phyloP scores from a whole-genome alignment of 2,888 invertebrate genomes.

The Panopea generosa region DNA sequence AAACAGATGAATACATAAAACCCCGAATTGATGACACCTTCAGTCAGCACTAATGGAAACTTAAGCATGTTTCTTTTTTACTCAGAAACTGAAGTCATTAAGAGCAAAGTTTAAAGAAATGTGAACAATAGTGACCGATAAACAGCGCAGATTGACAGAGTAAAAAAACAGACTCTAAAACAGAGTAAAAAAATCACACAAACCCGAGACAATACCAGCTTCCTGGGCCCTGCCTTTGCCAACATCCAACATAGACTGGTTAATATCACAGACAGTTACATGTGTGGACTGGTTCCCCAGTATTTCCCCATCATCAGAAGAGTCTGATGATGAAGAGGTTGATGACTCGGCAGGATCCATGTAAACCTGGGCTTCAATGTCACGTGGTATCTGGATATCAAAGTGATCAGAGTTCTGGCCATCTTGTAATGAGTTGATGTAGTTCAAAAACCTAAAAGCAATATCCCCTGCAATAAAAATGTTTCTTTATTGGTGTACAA shows the following conservation, averaged over 20 bases:
- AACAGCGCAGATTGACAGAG: no score
- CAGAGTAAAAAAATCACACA: no score
- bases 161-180: no score
- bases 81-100: no score
- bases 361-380: slow-evolving; percentile 10
- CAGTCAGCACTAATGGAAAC: no score
- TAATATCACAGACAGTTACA: slow-evolving; percentile 92
- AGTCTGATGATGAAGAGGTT: slow-evolving; percentile 10
- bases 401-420: slow-evolving; percentile 11
- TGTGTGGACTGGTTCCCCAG: slow-evolving; percentile 40
- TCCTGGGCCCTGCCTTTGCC: slow-evolving; percentile 91
- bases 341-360: neutral
- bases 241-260: slow-evolving; percentile 95
- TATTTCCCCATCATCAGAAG: slow-evolving; percentile 39
- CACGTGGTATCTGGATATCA: slow-evolving; percentile 57
- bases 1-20: no score
- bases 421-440: slow-evolving; percentile 65
- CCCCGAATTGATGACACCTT: no score
- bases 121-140: no score
- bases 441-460: slow-evolving; percentile 91
- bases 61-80: no score
- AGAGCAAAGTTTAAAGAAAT: no score
- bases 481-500: no score
- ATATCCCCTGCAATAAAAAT: slow-evolving; percentile 91
- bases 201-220: slow-evolving; percentile 85